A percentile compares a stretch with the other conserved stretches of the same genome.
Conservation (phyloP, 2,113 vertebrate species). For the Cygnus atratus region DNA sequence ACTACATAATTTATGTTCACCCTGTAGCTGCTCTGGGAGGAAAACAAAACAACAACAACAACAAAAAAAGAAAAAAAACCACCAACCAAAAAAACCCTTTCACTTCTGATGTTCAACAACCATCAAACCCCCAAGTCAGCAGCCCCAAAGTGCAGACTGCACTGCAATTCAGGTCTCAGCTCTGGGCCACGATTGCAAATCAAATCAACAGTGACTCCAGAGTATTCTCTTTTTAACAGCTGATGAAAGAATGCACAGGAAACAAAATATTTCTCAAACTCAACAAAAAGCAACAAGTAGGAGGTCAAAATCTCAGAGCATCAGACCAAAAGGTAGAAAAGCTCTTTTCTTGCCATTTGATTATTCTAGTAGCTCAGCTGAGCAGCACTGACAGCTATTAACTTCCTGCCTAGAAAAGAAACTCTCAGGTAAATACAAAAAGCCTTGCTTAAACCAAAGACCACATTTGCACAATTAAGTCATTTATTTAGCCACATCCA, state of each 20-base stretch:
- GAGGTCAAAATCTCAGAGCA: not conserved
- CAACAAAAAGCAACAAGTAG: not conserved
- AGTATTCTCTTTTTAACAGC: not conserved
- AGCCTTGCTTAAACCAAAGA: not conserved
- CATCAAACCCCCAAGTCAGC: not conserved
- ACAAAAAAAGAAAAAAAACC: too few relatives aligned
- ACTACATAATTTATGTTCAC: not conserved
- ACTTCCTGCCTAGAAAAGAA: not conserved
- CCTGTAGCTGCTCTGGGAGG: rapidly evolving
- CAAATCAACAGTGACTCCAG: not conserved
- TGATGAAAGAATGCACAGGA: not conserved
- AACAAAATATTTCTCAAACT: not conserved
- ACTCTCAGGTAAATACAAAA: not conserved
- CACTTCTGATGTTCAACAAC: not conserved
- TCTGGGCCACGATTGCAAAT: not conserved
- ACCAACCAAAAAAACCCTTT: not conserved
- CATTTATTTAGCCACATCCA: not conserved
- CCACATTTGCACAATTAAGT: not conserved
- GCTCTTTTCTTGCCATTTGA: not conserved
- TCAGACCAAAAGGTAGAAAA: not conserved
- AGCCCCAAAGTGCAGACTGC: not conserved
- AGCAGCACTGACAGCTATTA: not conserved
- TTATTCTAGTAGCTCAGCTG: not conserved
- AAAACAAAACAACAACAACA: too few relatives aligned
- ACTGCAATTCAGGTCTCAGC: not conserved